Conservation (phyloP, 2,113 vertebrate species). For the Hypocryptadius cinnamomeus region DNA sequence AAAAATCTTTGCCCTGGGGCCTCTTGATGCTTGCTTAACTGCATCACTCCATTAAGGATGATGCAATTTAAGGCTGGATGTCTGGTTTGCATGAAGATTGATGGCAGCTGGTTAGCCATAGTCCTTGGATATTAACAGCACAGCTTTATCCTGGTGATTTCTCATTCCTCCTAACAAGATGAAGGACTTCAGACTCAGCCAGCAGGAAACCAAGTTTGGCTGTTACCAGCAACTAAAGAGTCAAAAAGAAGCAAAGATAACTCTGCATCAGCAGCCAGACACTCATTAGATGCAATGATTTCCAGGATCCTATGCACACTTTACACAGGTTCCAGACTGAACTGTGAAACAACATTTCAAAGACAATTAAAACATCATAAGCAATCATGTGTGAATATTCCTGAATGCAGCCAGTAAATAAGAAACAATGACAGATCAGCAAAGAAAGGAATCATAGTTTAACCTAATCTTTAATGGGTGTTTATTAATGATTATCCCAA, state of each 20-base stretch:
- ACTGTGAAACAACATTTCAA: constrained; percentile 11
- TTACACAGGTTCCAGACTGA: constrained; percentile 10
- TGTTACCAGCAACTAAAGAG: not conserved
- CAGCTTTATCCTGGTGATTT: not conserved
- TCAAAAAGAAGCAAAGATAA: not conserved
- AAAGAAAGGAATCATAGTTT: not conserved
- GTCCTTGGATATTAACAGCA: constrained; percentile 12
- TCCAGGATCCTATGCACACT: not conserved
- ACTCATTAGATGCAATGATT: not conserved
- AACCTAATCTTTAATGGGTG: not conserved
- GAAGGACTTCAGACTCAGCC: not conserved
- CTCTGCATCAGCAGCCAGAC: not conserved
- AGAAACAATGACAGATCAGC: not conserved
- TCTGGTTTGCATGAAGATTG: constrained; percentile 43
- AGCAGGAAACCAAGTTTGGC: not conserved
- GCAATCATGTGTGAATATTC: constrained; percentile 39
- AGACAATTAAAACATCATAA: constrained; percentile 42
- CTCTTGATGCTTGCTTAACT: not conserved
- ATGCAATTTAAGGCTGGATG: not conserved
- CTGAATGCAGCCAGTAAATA: not conserved
- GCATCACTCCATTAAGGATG: constrained; percentile 1
- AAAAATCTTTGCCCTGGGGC: constrained; percentile 27
- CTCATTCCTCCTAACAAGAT: not conserved
- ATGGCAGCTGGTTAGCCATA: not conserved
- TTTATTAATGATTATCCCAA: not conserved